Evolutionary conservation across 2,797 vertebrate species (phyloP).

Genomic region (Catamblyrhynchus diadema): DNA sequence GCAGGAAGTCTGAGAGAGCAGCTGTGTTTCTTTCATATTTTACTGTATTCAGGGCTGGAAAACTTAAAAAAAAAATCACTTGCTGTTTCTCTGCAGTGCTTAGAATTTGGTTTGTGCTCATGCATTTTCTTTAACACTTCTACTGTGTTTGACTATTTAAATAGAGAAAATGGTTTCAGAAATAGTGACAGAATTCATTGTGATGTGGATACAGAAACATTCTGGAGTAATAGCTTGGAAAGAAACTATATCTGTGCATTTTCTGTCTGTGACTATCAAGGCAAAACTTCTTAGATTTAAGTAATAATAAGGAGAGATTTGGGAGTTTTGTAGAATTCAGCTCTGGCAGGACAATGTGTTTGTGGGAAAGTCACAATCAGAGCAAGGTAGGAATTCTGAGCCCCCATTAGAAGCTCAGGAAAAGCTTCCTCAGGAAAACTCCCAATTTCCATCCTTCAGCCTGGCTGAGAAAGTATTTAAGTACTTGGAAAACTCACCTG

Average conservation of each 20-base stretch:
- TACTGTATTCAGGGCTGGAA: neutral
- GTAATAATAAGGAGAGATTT: neutral
- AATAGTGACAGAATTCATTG: neutral
- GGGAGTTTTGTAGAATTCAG: neutral
- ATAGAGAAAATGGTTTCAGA: neutral
- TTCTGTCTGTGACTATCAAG: neutral
- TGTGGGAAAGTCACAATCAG: neutral
- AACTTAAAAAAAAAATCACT: neutral
- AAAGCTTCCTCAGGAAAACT: neutral
- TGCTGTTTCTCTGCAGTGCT: neutral
- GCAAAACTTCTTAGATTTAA: neutral
- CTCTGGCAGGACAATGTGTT: neutral
- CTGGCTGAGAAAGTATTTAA: neutral
- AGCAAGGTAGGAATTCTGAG: neutral
- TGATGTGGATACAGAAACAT: neutral
- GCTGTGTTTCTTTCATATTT: neutral
- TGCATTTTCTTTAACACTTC: neutral
- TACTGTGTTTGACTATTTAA: neutral
- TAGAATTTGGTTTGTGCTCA: neutral
- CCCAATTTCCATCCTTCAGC: neutral
- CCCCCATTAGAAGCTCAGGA: neutral
- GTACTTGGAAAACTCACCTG: neutral
- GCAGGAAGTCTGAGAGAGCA: neutral
- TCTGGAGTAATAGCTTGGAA: neutral
- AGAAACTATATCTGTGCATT: rapidly evolving